phyloP scores from a whole-genome alignment of 2,797 vertebrate genomes.

The Sandelia bainsii region DNA sequence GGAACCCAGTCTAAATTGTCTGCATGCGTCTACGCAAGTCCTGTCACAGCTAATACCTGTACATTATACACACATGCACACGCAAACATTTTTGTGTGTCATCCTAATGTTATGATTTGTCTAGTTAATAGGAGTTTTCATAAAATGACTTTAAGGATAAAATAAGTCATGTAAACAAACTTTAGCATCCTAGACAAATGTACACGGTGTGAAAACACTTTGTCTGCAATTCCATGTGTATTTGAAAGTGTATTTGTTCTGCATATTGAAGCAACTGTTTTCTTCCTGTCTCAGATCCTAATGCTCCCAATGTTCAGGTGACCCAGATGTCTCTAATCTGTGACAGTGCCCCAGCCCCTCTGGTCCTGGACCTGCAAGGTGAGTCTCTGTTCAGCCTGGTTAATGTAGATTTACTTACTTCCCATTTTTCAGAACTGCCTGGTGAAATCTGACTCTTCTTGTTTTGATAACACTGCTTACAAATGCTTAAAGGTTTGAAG shows the following conservation, averaged over 20 bases:
- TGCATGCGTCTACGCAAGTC: neutral
- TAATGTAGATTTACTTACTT: neutral
- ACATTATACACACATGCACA: neutral
- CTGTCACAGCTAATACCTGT: neutral
- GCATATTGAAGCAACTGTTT: neutral
- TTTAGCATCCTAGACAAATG: neutral
- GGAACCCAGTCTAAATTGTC: neutral
- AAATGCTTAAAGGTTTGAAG: too few species aligned
- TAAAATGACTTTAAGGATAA: neutral
- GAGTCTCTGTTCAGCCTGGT: conserved; percentile 52
- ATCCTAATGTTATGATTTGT: neutral
- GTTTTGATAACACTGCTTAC: too few species aligned
- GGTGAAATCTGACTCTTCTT: too few species aligned
- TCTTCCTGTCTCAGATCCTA: conserved; percentile 81
- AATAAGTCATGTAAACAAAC: neutral
- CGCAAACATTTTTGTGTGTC: neutral
- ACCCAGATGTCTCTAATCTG: conserved; percentile 92
- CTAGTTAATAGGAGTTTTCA: neutral
- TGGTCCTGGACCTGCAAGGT: conserved; percentile 94
- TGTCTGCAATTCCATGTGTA: neutral
- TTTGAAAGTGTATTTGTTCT: neutral
- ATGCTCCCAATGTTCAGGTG: conserved; percentile 90
- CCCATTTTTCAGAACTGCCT: neutral
- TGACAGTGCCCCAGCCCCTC: conserved; percentile 85
- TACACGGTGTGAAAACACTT: neutral